Evolutionary conservation across 2,797 vertebrate genomes (phyloP).

Genomic region (Pangasius djambal): DNA sequence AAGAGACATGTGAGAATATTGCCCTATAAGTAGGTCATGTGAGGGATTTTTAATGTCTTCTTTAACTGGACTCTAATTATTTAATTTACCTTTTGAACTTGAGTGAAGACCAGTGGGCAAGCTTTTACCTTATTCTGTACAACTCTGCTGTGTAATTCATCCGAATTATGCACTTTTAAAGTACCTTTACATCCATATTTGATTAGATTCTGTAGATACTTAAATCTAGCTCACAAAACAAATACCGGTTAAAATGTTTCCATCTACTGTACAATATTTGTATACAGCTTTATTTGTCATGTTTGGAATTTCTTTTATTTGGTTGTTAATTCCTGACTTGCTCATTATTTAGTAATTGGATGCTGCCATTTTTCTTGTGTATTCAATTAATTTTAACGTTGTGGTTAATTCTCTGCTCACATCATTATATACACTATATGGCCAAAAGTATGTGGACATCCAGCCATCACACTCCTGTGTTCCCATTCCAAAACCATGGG

Average conservation of each 20-base stretch:
- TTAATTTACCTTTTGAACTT: conserved; percentile 1
- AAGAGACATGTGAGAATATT: neutral
- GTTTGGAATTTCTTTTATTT: neutral
- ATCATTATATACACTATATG: neutral
- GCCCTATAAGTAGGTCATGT: neutral
- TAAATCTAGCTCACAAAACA: neutral
- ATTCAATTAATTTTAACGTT: neutral
- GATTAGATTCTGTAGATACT: neutral
- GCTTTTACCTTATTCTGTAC: neutral
- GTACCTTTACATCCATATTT: neutral
- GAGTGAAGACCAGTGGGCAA: neutral
- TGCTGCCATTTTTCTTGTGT: neutral
- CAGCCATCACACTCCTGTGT: neutral
- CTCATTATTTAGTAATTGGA: neutral
- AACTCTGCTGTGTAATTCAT: conserved; percentile 1
- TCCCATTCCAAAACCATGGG: neutral
- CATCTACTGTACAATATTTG: neutral
- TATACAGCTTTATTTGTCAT: neutral
- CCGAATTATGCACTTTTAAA: neutral
- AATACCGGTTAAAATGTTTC: neutral
- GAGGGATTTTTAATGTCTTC: neutral
- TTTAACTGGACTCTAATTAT: neutral
- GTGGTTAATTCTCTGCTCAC: neutral
- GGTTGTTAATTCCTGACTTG: neutral
- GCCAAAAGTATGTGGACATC: neutral